Evolutionary conservation across 2,797 vertebrate species (phyloP), one percentile per base, ranked within the genome.

Genomic region (Erethizon dorsatum): DNA sequence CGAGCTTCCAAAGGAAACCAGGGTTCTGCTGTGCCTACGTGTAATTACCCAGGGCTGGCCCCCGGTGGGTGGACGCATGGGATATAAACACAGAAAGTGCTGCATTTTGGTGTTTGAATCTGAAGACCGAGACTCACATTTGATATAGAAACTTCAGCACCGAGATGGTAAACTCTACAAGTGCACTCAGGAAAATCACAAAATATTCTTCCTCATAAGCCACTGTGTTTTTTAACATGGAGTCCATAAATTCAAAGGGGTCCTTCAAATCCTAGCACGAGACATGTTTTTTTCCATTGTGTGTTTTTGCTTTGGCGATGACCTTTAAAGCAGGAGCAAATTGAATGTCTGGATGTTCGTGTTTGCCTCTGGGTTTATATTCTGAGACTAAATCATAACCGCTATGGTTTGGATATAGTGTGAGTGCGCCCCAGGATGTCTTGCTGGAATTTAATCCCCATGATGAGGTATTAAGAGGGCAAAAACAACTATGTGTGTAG

Each of bases 31-130:
- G n/a, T 17, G 63, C 17, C 54, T 63, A 1, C 22, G 12, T 41
- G 31, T 78, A 57, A 31, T 26, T 63, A 78, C n/a, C 20, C 1
- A n/a, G 41, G 6, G 12, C 45, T 65, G 31, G 6, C 14, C 61
- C 10, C 18, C 69, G 18, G 37, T 31, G 14, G 1, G 2, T 1
- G 1, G 67, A n/a, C 47, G 5, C 56, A 73, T 56, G 18, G 18
- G 20, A 0, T 5, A 31, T 17, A 26, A 3, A 8, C 0, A 26
- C 50, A 26, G 65, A n/a, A 0, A 14, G 86, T 4, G 7, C 5
- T 41, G 1, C 15, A 2, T 56, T 56, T 54, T 17, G 28, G 59
- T 65, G 28, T 26, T 52, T 59, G 24, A 5, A 10, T 83, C 57
- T 54, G 24, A 91, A 28, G 7, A 50, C 24, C 37, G 22, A 85